Conservation (phyloP, 2,797 vertebrate genomes). For the Acanthornis magna region DNA sequence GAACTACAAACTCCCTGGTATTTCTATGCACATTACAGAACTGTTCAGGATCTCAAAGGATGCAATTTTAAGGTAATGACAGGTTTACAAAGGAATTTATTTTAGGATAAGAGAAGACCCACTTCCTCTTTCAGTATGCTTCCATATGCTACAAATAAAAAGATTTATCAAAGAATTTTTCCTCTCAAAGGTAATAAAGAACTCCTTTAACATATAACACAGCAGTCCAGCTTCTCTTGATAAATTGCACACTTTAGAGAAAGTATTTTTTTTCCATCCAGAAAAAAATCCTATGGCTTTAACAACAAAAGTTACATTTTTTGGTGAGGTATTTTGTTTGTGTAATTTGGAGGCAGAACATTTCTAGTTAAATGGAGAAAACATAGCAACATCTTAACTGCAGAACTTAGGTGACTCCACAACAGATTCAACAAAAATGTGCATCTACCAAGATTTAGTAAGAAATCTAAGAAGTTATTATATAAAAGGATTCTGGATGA, state of each 20-base stretch:
- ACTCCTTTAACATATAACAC: neutral
- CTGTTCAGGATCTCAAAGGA: neutral
- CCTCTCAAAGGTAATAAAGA: neutral
- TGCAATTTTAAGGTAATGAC: conserved; percentile 30
- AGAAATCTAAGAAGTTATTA: neutral
- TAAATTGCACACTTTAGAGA: neutral
- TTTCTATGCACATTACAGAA: neutral
- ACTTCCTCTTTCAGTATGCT: neutral
- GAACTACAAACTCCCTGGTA: neutral
- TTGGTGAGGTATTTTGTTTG: neutral
- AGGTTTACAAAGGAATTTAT: conserved; percentile 29
- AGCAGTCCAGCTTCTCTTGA: neutral
- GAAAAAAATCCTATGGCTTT: neutral
- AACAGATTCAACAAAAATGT: neutral
- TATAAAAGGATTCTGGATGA: neutral
- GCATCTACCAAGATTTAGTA: neutral
- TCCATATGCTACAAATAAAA: neutral
- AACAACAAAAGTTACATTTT: neutral
- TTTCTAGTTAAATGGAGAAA: neutral
- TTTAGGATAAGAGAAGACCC: neutral
- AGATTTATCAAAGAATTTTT: neutral
- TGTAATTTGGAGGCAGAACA: neutral
- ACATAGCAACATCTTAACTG: neutral
- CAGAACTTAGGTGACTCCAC: neutral
- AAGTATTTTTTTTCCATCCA: neutral